Evolutionary conservation across 2,888 invertebrate species (phyloP).

Genomic region (Phanerotoma sp.): DNA sequence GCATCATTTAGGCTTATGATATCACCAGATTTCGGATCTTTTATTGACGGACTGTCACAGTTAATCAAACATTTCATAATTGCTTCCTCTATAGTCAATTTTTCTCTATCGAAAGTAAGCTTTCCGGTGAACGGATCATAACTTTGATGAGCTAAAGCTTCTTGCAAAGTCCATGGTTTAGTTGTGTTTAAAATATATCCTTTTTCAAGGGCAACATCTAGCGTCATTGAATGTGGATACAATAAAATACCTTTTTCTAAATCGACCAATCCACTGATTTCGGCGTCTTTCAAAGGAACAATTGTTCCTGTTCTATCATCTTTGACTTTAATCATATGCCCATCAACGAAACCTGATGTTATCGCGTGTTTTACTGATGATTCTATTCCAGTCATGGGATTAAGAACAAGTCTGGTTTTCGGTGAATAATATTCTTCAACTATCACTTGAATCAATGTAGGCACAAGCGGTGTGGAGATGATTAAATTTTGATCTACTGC

Average conservation of each 20-base stretch:
- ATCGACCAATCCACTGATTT: conserved; percentile 70
- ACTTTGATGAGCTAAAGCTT: conserved; percentile 77
- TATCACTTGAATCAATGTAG: conserved; percentile 73
- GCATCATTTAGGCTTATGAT: conserved; percentile 80
- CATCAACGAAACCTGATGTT: conserved; percentile 70
- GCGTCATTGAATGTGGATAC: conserved; percentile 66
- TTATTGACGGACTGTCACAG: conserved; percentile 73
- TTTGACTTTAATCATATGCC: conserved; percentile 70
- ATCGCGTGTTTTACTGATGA: conserved; percentile 77
- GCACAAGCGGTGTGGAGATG: conserved; percentile 70
- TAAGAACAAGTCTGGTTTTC: conserved; percentile 71
- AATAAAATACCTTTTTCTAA: conserved; percentile 69
- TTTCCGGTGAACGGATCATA: conserved; percentile 76
- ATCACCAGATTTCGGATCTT: conserved; percentile 77
- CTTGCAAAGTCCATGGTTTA: conserved; percentile 80
- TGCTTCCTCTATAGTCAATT: conserved; percentile 73
- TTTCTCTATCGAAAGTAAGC: conserved; percentile 69
- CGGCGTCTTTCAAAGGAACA: conserved; percentile 70
- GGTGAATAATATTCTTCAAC: conserved; percentile 77
- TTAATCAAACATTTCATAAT: conserved; percentile 75
- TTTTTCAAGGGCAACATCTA: conserved; percentile 79
- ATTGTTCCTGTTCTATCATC: conserved; percentile 70
- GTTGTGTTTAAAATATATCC: conserved; percentile 78
- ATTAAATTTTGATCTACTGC: conserved; percentile 72
- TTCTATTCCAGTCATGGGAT: conserved; percentile 74